These are phyloP conservation scores for Sinosuthora webbiana DNA, from an alignment of 2,113 vertebrate genomes.

Conservation along the genomic window DNA sequence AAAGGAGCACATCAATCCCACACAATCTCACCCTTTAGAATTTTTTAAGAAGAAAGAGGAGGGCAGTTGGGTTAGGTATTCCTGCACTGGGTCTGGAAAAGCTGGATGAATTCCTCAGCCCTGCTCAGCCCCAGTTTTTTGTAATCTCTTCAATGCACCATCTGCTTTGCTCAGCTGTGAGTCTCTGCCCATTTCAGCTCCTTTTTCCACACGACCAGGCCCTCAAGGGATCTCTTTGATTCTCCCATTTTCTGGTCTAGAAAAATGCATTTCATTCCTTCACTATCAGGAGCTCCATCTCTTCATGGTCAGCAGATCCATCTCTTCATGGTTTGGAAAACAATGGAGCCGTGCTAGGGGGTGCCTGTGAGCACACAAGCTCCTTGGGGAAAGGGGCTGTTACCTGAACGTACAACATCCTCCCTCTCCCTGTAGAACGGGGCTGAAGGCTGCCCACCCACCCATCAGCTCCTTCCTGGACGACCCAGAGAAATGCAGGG, in stretches of 20 bases:
- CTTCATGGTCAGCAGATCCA: background rate
- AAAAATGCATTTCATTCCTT: background rate
- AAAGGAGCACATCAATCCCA: background rate
- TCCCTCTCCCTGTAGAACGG: background rate
- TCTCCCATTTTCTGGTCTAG: background rate
- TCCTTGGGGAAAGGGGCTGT: background rate
- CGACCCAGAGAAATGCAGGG: background rate
- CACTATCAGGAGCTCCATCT: background rate
- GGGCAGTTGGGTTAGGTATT: background rate
- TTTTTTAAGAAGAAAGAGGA: background rate
- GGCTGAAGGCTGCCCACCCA: background rate
- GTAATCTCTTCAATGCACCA: background rate
- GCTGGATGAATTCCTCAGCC: background rate
- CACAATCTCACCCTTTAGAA: background rate
- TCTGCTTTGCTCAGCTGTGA: background rate
- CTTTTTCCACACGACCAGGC: background rate
- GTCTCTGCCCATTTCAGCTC: background rate
- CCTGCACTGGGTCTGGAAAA: background rate
- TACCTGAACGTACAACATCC: background rate
- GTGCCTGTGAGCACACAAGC: background rate
- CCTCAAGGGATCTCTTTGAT: background rate
- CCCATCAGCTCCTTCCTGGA: background rate
- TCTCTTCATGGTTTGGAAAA: background rate
- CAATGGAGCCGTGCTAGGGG: fast-evolving
- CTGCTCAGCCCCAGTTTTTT: background rate